Conservation (phyloP, 2,797 vertebrate genomes). For the Tenualosa ilisha region DNA sequence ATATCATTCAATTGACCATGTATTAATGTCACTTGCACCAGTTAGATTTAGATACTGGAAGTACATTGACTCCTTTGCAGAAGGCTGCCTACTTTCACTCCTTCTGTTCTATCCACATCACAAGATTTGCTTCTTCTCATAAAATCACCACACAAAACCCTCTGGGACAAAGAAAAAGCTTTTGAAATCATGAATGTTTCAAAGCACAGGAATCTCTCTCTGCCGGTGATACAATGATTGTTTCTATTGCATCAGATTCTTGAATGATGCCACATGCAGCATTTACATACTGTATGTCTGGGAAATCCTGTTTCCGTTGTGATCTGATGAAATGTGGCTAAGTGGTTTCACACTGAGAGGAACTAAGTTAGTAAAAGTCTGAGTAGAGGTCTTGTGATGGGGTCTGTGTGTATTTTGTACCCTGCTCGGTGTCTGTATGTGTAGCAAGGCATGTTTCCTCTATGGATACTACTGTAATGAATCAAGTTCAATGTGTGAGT, state of each 20-base stretch:
- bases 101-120: neutral
- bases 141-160: neutral
- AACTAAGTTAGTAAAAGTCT: neutral
- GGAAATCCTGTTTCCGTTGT: neutral
- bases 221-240: neutral
- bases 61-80: neutral
- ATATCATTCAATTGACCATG: neutral
- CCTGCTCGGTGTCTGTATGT: neutral
- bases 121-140: neutral
- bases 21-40: neutral
- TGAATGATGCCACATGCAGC: neutral
- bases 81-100: neutral
- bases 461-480: neutral
- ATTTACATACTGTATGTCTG: neutral
- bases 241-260: conserved; percentile 5
- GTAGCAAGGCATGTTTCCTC: neutral
- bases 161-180: too few relatives aligned
- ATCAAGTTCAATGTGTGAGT: neutral
- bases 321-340: neutral
- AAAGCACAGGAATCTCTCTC: neutral
- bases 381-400: neutral
- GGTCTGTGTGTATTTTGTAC: neutral
- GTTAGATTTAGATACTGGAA: neutral
- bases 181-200: neutral
- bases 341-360: neutral